Percentiles rank a stretch among this genome's conserved stretches.
These are phyloP conservation scores for Drosophila suzukii DNA, from an alignment of 1,140 invertebrate species.

Conservation along the genomic window DNA sequence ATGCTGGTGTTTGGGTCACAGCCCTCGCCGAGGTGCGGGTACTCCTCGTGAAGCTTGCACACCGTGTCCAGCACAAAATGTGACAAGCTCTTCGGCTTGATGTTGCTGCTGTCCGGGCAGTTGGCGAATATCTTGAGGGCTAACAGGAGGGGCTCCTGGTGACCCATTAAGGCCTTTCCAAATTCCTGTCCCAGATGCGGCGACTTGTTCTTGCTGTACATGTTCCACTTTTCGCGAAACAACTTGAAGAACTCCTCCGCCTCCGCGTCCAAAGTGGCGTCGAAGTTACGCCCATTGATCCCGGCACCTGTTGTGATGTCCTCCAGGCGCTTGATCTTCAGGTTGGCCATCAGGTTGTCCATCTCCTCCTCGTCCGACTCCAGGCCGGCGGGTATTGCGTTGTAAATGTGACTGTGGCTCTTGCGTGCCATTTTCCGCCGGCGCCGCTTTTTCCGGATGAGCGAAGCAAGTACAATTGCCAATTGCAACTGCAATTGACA, in stretches of 20 bases:
- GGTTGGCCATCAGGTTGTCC: slow-evolving; percentile 44
- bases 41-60: slow-evolving; percentile 79
- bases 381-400: slow-evolving; percentile 64
- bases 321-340: slow-evolving; percentile 79
- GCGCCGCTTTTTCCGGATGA: neutral
- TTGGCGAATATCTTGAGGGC: slow-evolving; percentile 86
- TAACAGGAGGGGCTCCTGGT: slow-evolving; percentile 86
- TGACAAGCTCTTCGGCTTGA: slow-evolving; percentile 86
- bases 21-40: slow-evolving; percentile 69
- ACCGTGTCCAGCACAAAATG: slow-evolving; percentile 87
- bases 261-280: slow-evolving; percentile 62
- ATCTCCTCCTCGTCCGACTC: slow-evolving; percentile 71
- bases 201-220: slow-evolving; percentile 86
- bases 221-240: slow-evolving; percentile 75
- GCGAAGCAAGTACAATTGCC: slow-evolving; percentile 1
- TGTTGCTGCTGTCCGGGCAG: slow-evolving; percentile 86
- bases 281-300: slow-evolving; percentile 75
- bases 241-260: slow-evolving; percentile 61
- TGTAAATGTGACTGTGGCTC: slow-evolving; percentile 7
- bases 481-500: slow-evolving; percentile 22
- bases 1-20: slow-evolving; percentile 86
- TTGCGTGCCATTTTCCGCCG: slow-evolving; percentile 42
- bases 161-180: slow-evolving; percentile 84
- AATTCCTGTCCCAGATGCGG: slow-evolving; percentile 85
- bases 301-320: slow-evolving; percentile 80